Conservation (phyloP, 2,113 vertebrate species). For the Pomatostomus ruficeps region DNA sequence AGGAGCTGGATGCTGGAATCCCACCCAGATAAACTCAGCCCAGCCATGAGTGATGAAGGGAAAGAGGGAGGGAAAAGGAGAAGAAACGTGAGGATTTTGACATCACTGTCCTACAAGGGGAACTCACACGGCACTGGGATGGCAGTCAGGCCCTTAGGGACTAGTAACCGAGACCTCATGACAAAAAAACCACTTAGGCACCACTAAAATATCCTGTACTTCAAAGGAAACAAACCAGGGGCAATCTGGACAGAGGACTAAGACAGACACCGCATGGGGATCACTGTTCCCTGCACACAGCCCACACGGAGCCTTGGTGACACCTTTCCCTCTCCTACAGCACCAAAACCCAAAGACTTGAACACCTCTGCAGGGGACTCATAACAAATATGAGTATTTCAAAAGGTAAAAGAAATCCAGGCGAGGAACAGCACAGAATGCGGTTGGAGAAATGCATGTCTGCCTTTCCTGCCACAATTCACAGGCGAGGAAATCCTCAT, state of each 20-base stretch:
- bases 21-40: not conserved
- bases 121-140: not conserved
- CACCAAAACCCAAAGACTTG: not conserved
- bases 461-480: not conserved
- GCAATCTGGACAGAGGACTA: not conserved
- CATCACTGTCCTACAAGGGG: not conserved
- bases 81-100: not conserved
- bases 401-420: not conserved
- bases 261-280: not conserved
- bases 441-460: not conserved
- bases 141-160: not conserved
- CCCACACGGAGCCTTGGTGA: not conserved
- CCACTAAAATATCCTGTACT: rapidly evolving
- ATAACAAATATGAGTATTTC: not conserved
- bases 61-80: not conserved
- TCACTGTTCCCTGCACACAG: not conserved
- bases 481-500: not conserved
- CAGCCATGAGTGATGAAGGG: not conserved
- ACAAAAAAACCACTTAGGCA: not conserved
- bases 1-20: not conserved
- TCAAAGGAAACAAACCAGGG: not conserved
- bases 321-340: not conserved
- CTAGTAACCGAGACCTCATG: not conserved
- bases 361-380: not conserved
- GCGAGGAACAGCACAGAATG: not conserved